phyloP scores from a whole-genome alignment of 2,888 invertebrate genomes.

The Xanthorhoe spadicearia region DNA sequence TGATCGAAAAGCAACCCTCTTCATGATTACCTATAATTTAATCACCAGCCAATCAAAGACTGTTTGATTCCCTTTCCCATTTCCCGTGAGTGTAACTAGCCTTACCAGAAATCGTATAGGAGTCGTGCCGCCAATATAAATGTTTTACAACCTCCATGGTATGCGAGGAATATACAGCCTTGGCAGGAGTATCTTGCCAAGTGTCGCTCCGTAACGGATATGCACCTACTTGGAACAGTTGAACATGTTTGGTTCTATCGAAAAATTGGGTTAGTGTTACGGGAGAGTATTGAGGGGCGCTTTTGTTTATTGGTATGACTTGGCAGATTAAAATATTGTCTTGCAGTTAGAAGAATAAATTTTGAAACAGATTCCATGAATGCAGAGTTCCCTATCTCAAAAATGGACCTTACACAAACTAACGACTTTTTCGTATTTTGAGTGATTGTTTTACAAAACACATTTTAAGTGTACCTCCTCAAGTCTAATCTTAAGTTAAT shows the following conservation, averaged over 20 bases:
- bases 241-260: conserved; percentile 54
- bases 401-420: too few relatives aligned
- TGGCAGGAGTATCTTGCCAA: conserved; percentile 76
- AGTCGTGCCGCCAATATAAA: conserved; percentile 32
- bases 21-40: too few relatives aligned
- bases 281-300: conserved; percentile 27
- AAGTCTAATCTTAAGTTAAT: too few relatives aligned
- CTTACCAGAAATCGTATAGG: conserved; percentile 5
- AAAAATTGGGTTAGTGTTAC: conserved; percentile 45
- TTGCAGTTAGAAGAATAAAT: too few relatives aligned
- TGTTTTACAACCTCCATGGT: conserved; percentile 43
- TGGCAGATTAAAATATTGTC: too few relatives aligned
- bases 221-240: conserved; percentile 59
- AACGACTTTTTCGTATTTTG: too few relatives aligned
- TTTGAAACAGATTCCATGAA: too few relatives aligned
- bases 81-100: background rate
- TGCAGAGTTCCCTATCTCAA: too few relatives aligned
- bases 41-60: background rate
- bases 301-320: too few relatives aligned
- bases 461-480: too few relatives aligned
- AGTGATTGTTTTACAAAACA: too few relatives aligned
- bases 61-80: background rate
- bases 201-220: conserved; percentile 66
- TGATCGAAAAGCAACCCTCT: too few relatives aligned
- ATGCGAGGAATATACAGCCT: conserved; percentile 60